Percentiles rank a stretch among this genome's conserved stretches.
phyloP scores from a whole-genome alignment of 1,140 invertebrate genomes.

The Drosophila ohnishii region DNA sequence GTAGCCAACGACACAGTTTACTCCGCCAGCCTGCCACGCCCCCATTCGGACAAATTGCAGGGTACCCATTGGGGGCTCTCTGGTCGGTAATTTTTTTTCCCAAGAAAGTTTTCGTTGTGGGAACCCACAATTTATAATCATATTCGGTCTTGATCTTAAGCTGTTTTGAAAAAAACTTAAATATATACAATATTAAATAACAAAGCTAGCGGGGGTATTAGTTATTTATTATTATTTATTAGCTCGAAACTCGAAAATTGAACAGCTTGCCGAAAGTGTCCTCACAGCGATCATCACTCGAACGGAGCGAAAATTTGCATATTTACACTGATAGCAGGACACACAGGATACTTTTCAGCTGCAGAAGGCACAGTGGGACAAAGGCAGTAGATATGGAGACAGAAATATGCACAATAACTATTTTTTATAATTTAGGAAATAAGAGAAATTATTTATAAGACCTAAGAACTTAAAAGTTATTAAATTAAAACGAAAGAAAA shows the following conservation, averaged over 20 bases:
- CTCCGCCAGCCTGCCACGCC: slow-evolving; percentile 28
- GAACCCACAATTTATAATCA: slow-evolving; percentile 9
- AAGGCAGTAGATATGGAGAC: too few relatives aligned
- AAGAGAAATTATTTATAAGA: too few relatives aligned
- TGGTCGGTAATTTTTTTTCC: slow-evolving; percentile 17
- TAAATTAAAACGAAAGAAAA: too few relatives aligned
- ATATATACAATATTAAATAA: background rate
- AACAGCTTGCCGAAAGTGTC: slow-evolving; percentile 37
- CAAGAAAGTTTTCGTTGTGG: slow-evolving; percentile 49
- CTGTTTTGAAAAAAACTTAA: background rate
- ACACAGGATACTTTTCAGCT: slow-evolving; percentile 19
- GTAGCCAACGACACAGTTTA: slow-evolving; percentile 80
- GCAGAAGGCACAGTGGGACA: slow-evolving; percentile 10
- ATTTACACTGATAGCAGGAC: slow-evolving; percentile 31
- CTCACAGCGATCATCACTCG: slow-evolving; percentile 18
- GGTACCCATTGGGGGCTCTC: background rate
- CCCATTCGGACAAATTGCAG: slow-evolving; percentile 35
- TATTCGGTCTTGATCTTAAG: slow-evolving; percentile 13
- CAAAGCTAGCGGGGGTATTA: background rate
- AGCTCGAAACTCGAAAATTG: slow-evolving; percentile 18
- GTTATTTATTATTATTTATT: background rate
- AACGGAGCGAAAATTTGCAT: slow-evolving; percentile 31
- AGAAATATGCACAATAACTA: too few relatives aligned
- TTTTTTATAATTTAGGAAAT: background rate
- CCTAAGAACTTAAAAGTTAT: too few relatives aligned